These are phyloP conservation scores for Galaxea fascicularis DNA, from an alignment of 92 coral and sea anemone genomes.

Conservation along the genomic window DNA sequence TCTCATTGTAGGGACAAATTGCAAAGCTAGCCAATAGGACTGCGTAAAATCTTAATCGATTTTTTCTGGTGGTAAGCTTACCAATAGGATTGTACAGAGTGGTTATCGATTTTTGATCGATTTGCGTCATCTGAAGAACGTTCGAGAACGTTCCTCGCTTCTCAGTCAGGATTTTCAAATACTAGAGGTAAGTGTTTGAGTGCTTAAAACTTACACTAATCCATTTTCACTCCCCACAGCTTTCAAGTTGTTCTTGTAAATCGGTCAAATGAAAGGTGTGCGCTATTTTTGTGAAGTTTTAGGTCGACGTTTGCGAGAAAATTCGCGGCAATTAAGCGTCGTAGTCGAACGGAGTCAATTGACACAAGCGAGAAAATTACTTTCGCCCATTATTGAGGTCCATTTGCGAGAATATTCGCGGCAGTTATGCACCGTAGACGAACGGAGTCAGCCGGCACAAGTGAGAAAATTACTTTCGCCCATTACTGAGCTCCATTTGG, in stretches of 20 bases:
- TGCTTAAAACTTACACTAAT: background rate
- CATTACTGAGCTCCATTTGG: background rate
- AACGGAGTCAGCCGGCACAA: background rate
- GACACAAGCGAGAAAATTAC: no score
- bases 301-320: constrained; percentile 1
- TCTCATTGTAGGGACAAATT: no score
- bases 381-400: no score
- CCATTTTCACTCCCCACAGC: constrained; percentile 3
- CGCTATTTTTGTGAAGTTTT: background rate
- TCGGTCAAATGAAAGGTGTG: background rate
- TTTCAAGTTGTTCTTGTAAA: constrained; percentile 1
- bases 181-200: background rate
- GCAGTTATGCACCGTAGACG: no score
- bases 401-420: no score
- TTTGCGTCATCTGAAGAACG: background rate
- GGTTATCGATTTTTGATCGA: background rate
- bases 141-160: background rate
- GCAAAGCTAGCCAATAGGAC: no score
- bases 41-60: no score
- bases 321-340: background rate
- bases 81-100: constrained; percentile 1
- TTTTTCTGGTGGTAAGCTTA: background rate
- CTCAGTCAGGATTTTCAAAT: background rate
- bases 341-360: background rate
- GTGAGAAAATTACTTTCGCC: no score